phyloP scores from a whole-genome alignment of 2,888 invertebrate species.

The Hedya salicella region DNA sequence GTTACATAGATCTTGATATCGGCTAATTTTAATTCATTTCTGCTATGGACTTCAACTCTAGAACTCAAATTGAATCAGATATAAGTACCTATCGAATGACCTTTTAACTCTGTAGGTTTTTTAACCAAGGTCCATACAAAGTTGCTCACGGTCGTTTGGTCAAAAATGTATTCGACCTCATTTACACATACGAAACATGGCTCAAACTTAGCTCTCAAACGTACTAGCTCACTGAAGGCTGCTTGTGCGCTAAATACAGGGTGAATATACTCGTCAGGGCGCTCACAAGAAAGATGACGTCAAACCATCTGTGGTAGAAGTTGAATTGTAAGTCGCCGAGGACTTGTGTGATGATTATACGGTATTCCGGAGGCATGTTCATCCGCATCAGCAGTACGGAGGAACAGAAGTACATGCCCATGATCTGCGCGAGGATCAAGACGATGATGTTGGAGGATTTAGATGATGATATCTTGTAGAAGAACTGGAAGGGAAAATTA shows the following conservation, averaged over 20 bases:
- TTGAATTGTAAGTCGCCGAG: constrained; percentile 98
- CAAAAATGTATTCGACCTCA: neutral
- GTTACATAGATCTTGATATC: too few relatives aligned
- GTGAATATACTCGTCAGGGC: constrained; percentile 98
- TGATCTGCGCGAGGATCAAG: constrained; percentile 97
- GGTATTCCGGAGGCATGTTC: constrained; percentile 99
- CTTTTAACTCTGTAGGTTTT: too few relatives aligned
- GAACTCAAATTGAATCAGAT: too few relatives aligned
- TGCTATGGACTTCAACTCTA: too few relatives aligned
- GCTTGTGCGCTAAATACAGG: constrained; percentile 97
- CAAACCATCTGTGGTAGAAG: constrained; percentile 99
- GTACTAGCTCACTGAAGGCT: constrained; percentile 84
- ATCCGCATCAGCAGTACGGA: constrained; percentile 98
- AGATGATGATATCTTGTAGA: constrained; percentile 99
- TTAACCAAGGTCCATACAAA: too few relatives aligned
- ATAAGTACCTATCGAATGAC: too few relatives aligned
- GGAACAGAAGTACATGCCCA: constrained; percentile 99
- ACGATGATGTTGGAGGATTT: constrained; percentile 99
- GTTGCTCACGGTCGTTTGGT: too few relatives aligned
- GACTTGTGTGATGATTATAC: constrained; percentile 94
- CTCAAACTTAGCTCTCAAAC: neutral
- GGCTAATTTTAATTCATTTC: too few relatives aligned
- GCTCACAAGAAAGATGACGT: constrained; percentile 98
- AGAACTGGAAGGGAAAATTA: constrained; percentile 89
- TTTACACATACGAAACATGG: constrained; percentile 1